Percentiles rank a stretch among this genome's conserved stretches.
Conservation (phyloP, 2,888 invertebrate species). For the Rhingia campestris region DNA sequence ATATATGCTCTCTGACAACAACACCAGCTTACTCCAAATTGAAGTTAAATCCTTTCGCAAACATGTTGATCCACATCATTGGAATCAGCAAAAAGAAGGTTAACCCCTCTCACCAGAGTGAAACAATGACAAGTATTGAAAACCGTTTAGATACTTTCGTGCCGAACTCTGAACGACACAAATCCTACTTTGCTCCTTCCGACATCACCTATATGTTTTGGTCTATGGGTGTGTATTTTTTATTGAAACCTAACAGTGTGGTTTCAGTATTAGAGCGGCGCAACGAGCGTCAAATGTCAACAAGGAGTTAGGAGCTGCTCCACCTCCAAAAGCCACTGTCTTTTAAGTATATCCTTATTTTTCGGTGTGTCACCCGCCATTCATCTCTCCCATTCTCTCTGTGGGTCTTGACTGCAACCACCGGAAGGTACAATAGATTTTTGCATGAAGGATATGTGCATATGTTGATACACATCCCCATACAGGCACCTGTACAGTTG, state of each 20-base stretch:
- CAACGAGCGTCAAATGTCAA: slow-evolving; percentile 72
- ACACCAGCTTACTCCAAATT: slow-evolving; percentile 57
- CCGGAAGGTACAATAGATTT: slow-evolving; percentile 69
- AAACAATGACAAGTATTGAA: slow-evolving; percentile 51
- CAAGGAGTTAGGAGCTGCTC: slow-evolving; percentile 49
- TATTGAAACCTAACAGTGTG: slow-evolving; percentile 22
- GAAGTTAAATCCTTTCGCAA: slow-evolving; percentile 67
- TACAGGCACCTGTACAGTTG: slow-evolving; percentile 34
- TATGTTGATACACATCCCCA: slow-evolving; percentile 23
- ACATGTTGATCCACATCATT: slow-evolving; percentile 70
- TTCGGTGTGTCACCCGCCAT: slow-evolving; percentile 70
- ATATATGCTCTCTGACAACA: slow-evolving; percentile 22
- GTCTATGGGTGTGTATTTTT: slow-evolving; percentile 20
- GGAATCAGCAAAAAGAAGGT: slow-evolving; percentile 22
- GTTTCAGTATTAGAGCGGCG: slow-evolving; percentile 55
- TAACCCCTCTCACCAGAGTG: slow-evolving; percentile 16
- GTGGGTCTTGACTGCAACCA: slow-evolving; percentile 63
- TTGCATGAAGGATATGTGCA: slow-evolving; percentile 50
- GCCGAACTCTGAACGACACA: slow-evolving; percentile 68
- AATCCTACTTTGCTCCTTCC: slow-evolving; percentile 64
- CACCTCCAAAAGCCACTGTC: slow-evolving; percentile 21
- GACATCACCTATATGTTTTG: slow-evolving; percentile 38
- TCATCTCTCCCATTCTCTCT: slow-evolving; percentile 68
- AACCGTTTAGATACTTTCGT: slow-evolving; percentile 70
- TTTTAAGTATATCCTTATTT: slow-evolving; percentile 71